Conservation (phyloP, 2,113 vertebrate genomes). For the Trinectes maculatus region DNA sequence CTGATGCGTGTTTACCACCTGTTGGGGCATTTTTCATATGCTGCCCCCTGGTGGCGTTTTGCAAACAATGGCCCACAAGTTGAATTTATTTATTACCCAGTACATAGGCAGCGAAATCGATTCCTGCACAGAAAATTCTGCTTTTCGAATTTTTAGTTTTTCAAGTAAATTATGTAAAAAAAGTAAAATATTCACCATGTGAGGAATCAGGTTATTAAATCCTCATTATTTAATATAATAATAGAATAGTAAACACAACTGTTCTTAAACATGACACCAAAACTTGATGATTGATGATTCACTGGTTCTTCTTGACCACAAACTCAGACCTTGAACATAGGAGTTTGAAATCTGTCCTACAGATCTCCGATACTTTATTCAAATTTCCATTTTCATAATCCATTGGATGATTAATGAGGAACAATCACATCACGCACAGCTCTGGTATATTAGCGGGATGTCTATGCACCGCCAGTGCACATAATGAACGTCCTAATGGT, state of each 20-base stretch:
- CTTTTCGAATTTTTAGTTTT: too few relatives aligned
- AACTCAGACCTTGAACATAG: too few relatives aligned
- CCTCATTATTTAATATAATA: too few relatives aligned
- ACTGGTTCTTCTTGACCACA: background rate
- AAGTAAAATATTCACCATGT: too few relatives aligned
- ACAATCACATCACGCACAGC: background rate
- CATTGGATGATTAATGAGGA: background rate
- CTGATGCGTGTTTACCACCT: background rate
- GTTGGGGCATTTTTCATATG: conserved; percentile 1
- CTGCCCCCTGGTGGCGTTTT: conserved; percentile 62
- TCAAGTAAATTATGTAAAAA: too few relatives aligned
- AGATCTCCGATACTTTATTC: background rate
- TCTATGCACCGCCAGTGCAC: too few relatives aligned
- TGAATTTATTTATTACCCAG: background rate
- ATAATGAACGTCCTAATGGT: conserved; percentile 3
- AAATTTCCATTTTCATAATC: background rate
- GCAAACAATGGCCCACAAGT: background rate
- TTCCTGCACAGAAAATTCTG: too few relatives aligned
- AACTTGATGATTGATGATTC: background rate
- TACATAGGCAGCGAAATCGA: too few relatives aligned
- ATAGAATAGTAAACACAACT: too few relatives aligned
- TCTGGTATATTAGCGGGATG: background rate
- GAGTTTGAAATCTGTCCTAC: too few relatives aligned
- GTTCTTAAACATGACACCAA: background rate
- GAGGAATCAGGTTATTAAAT: background rate